Conservation (phyloP, 1,140 invertebrate species). For the Heliconius hewitsoni region DNA sequence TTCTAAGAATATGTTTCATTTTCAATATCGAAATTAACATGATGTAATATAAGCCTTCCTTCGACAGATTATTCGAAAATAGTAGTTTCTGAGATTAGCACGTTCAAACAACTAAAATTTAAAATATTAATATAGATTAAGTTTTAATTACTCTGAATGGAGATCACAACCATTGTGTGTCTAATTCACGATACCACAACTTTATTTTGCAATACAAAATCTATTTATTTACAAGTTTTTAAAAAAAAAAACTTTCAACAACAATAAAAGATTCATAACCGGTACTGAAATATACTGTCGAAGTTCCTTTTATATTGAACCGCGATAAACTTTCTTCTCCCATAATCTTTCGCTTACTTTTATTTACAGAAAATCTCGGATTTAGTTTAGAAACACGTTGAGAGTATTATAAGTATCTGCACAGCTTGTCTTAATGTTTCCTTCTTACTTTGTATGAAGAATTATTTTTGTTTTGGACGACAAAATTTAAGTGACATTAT, state of each 20-base stretch:
- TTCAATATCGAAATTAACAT: too few species aligned
- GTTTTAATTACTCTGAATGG: too few species aligned
- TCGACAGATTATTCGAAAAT: too few species aligned
- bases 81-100: too few species aligned
- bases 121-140: too few species aligned
- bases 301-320: constrained; percentile 11
- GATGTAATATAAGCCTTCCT: too few species aligned
- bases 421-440: constrained; percentile 10
- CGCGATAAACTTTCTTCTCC: not conserved
- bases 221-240: too few species aligned
- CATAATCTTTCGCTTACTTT: constrained; percentile 5
- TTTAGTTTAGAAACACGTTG: constrained; percentile 5
- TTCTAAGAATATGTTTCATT: too few species aligned
- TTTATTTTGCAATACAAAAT: too few species aligned
- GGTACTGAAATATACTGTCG: not conserved
- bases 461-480: not conserved
- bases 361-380: not conserved
- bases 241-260: not conserved
- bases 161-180: too few species aligned
- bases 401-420: not conserved
- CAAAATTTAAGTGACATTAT: not conserved
- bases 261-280: not conserved
- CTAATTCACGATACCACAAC: not conserved
- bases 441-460: not conserved
- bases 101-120: too few species aligned